phyloP scores from a whole-genome alignment of 2,113 vertebrate genomes.

The Miniopterus natalensis region DNA sequence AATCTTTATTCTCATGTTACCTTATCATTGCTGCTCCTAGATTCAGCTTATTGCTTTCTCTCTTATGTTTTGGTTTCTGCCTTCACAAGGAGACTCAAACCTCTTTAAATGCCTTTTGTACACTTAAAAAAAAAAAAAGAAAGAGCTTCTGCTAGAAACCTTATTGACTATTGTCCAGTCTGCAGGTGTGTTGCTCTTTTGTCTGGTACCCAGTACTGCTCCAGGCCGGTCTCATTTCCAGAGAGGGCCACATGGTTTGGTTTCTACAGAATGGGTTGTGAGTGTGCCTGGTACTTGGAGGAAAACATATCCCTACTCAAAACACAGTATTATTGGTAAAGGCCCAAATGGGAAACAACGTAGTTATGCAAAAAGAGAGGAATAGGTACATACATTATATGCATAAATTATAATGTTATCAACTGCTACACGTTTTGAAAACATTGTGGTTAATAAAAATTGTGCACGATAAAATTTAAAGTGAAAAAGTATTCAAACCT shows the following conservation, averaged over 20 bases:
- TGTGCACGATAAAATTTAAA: neutral
- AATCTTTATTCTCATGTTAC: neutral
- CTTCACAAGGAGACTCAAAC: neutral
- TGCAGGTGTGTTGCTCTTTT: neutral
- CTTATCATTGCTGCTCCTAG: neutral
- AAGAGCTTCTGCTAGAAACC: neutral
- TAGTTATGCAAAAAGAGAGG: neutral
- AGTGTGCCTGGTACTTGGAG: neutral
- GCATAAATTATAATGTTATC: neutral
- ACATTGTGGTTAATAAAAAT: neutral
- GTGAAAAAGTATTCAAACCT: neutral
- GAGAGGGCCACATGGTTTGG: neutral
- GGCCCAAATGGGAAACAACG: neutral
- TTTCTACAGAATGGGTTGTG: neutral
- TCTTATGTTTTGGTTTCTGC: neutral
- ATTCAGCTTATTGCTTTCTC: neutral
- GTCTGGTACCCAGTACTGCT: neutral
- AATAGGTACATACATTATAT: neutral
- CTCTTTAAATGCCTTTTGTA: neutral
- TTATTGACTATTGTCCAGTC: neutral
- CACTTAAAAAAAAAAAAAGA: neutral
- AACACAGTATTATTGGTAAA: neutral
- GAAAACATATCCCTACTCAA: neutral
- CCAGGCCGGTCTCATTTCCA: neutral
- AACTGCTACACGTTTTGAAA: neutral